Percentiles rank a stretch among this genome's conserved stretches.
phyloP scores from a whole-genome alignment of 92 coral and sea anemone genomes.

The Scolanthus callimorphus region DNA sequence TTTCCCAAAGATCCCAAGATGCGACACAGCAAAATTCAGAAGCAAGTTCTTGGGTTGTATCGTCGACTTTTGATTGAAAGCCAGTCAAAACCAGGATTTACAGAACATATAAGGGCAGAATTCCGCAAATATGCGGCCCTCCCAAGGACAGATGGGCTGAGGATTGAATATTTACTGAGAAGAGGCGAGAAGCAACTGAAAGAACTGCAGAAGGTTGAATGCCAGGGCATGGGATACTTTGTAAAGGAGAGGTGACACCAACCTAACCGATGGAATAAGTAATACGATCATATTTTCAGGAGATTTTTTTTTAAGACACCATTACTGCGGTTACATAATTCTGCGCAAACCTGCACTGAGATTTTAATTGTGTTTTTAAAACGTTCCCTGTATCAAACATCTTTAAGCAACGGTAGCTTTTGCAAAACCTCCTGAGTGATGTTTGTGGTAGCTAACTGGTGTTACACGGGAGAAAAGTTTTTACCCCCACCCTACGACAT shows the following conservation, averaged over 20 bases:
- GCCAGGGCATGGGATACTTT: constrained; percentile 74
- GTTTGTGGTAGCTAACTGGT: too few species aligned
- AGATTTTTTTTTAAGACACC: too few species aligned
- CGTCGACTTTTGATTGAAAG: constrained; percentile 75
- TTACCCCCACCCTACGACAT: too few species aligned
- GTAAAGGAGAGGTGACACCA: constrained; percentile 25
- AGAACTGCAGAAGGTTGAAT: constrained; percentile 70
- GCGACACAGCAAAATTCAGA: constrained; percentile 83
- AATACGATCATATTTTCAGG: too few species aligned
- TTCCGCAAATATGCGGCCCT: constrained; percentile 77
- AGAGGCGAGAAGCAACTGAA: constrained; percentile 81
- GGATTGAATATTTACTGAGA: constrained; percentile 87
- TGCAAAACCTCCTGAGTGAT: too few species aligned
- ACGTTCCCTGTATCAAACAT: too few species aligned
- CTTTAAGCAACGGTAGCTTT: too few species aligned
- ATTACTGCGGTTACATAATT: too few species aligned
- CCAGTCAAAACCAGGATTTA: constrained; percentile 85
- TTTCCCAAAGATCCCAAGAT: constrained; percentile 2
- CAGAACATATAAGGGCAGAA: constrained; percentile 72
- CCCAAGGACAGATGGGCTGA: constrained; percentile 81
- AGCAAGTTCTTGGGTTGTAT: constrained; percentile 77
- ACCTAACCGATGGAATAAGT: too few species aligned
- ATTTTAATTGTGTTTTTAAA: too few species aligned
- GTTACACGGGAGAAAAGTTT: too few species aligned
- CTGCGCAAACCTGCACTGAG: too few species aligned